Evolutionary conservation across 2,888 invertebrate genomes (phyloP).

Genomic region (Litoditis marina): DNA sequence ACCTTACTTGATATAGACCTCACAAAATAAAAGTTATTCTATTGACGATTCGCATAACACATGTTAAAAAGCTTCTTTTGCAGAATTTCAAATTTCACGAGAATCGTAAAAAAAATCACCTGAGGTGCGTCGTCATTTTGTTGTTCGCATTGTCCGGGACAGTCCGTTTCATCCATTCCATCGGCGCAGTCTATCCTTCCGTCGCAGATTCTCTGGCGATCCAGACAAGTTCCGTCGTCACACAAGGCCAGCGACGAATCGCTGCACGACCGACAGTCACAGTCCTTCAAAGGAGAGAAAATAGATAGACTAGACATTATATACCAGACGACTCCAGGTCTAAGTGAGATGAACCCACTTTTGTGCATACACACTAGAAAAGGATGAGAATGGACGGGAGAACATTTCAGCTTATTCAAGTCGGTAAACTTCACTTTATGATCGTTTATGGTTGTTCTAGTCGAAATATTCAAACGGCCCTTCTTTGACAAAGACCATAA

Average conservation of each 20-base stretch:
- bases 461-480: too few species aligned
- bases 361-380: not conserved
- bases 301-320: not conserved
- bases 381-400: not conserved
- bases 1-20: too few species aligned
- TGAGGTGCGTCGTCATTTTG: not conserved
- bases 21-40: too few species aligned
- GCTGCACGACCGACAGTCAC: conserved; percentile 50
- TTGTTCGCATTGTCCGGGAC: conserved; percentile 47
- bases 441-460: too few species aligned
- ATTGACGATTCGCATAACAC: too few species aligned
- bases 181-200: conserved; percentile 46
- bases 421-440: too few species aligned
- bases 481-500: too few species aligned
- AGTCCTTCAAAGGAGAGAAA: conserved; percentile 42
- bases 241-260: conserved; percentile 43
- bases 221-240: conserved; percentile 45
- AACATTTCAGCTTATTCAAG: too few species aligned
- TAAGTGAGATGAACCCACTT: not conserved
- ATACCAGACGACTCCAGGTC: not conserved
- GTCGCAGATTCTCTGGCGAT: conserved; percentile 44
- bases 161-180: conserved; percentile 49
- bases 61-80: too few species aligned
- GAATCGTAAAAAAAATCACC: not conserved
- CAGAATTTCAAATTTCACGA: not conserved